These are phyloP conservation scores for Heterochromis multidens DNA, from an alignment of 2,113 vertebrate genomes.

Conservation along the genomic window DNA sequence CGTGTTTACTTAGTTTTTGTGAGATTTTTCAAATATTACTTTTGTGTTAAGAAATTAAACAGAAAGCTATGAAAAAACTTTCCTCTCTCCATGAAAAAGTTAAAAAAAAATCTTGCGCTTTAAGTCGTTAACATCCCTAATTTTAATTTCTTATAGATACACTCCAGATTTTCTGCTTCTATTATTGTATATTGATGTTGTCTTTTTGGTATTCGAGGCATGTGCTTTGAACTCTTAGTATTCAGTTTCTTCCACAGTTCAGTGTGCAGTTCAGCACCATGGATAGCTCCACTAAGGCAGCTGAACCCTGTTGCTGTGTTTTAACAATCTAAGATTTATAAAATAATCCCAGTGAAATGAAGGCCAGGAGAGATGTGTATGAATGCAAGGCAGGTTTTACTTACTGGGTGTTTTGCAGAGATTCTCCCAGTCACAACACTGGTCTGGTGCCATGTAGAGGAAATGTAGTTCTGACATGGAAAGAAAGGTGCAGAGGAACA, in stretches of 20 bases:
- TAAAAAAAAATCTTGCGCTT: background rate
- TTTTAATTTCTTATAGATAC: background rate
- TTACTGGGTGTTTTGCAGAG: conserved; percentile 87
- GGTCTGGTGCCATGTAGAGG: conserved; percentile 78
- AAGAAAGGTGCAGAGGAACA: conserved; percentile 15
- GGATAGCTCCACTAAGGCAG: conserved; percentile 21
- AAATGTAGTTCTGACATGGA: conserved; percentile 64
- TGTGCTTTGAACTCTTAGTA: background rate
- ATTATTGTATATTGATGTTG: background rate
- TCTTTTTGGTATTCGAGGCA: background rate
- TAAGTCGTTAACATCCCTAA: background rate
- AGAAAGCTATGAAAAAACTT: background rate
- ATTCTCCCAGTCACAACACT: conserved; percentile 87
- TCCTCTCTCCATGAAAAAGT: background rate
- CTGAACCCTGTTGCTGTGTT: background rate
- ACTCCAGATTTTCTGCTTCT: background rate
- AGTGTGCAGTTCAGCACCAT: conserved; percentile 28
- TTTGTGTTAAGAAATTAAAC: background rate
- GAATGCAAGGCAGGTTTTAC: conserved; percentile 29
- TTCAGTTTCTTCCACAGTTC: background rate
- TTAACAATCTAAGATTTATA: background rate
- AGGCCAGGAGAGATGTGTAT: background rate
- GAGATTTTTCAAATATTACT: background rate
- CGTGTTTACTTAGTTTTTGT: background rate
- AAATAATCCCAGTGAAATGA: background rate